Evolutionary conservation across 1,140 invertebrate genomes (phyloP).

Genomic region (Polypedilum vanderplanki): DNA sequence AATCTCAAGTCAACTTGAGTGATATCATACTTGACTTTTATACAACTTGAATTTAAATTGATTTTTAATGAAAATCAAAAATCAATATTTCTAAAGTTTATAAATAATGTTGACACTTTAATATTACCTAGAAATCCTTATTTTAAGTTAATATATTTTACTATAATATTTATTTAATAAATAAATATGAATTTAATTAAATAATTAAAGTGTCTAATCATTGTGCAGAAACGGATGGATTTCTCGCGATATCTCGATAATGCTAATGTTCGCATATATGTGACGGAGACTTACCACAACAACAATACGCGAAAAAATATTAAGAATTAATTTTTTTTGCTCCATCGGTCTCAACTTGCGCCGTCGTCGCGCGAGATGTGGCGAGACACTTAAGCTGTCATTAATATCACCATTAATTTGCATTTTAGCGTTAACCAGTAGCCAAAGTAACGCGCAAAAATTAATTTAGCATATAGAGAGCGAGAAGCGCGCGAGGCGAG

Average conservation of each 20-base stretch:
- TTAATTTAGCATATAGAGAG: neutral
- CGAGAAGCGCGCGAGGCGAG: neutral
- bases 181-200: no score
- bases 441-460: neutral
- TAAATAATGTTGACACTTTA: no score
- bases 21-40: no score
- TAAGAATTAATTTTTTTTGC: neutral
- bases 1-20: no score
- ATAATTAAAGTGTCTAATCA: no score
- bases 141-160: no score
- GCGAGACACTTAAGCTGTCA: slow-evolving; percentile 24
- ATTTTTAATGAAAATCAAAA: no score
- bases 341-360: neutral
- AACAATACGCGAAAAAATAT: neutral
- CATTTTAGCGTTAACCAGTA: slow-evolving; percentile 21
- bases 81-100: no score
- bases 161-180: neutral
- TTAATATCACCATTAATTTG: slow-evolving; percentile 26
- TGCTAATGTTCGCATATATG: slow-evolving; percentile 22
- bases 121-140: no score
- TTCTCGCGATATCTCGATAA: neutral
- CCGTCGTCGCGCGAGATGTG: slow-evolving; percentile 1
- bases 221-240: neutral
- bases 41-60: no score
- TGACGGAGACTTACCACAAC: neutral